Base-by-base conservation (phyloP, 1,140 invertebrate species). In the Lanistes nyassanus region DNA sequence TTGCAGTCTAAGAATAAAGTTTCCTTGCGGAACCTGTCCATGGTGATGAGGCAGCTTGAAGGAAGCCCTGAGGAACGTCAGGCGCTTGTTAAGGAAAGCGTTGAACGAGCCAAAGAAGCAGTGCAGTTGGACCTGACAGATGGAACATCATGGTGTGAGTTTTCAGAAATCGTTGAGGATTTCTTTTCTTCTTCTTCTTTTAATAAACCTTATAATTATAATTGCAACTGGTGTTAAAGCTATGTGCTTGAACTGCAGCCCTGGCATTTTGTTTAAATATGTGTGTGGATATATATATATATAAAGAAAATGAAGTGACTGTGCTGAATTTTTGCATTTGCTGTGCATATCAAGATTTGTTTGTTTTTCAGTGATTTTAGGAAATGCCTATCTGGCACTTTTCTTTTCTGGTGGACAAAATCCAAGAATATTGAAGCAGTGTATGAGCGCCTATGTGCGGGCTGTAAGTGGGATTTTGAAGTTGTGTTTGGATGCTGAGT, bases 71-170 rank as follows among this genome's bases (percentile, higher is more conserved):
- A 92, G 70, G 92, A 95, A 83, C 90, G 91, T 75, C 87, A 91
- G 37, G 90, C 92, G 75, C 93, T 93, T 81, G 91, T 96, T 42
- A 91, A 94, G 75, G 91, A 93, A 83, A 92, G 95, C 80, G 92
- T 97, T 3, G 92, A 93, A 66, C 92, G 94, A 82, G 95, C 95
- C 0, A 95, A 95, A 87, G 94, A 96, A 84, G 95, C 95, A 23
- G 92, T 97, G 2, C 91, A 93, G 75, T 85, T 95, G 23, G 95
- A 97, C 85, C 91, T 93, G 26, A 92, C 92, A 68, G 95, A 97
- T 91, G 95, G 95, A 23, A 90, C 92, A 23, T 97, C 95, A 0
- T 97, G 96, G 96, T 87, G 91, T 89, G 79, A 64, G 86, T 79
- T 21, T 16, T 21, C 23, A 26, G 29, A 23, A 66, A 66, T n/a